phyloP scores from a whole-genome alignment of 2,888 invertebrate genomes.

The Carcina quercana region DNA sequence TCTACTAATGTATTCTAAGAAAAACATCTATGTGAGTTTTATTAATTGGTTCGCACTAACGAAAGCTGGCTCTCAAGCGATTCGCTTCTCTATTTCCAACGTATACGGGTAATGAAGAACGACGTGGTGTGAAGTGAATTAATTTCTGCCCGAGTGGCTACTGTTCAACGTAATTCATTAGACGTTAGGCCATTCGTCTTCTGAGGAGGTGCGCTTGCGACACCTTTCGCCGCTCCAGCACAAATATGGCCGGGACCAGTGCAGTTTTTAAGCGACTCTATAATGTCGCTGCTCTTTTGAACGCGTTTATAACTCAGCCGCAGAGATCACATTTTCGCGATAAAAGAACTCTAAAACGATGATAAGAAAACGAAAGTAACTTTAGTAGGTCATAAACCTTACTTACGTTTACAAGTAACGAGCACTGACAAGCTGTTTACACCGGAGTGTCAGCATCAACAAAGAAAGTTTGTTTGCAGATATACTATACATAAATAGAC shows the following conservation, averaged over 20 bases:
- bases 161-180: conserved; percentile 29
- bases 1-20: conserved; percentile 33
- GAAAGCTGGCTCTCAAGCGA: conserved; percentile 19
- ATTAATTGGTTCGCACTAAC: conserved; percentile 42
- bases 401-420: conserved; percentile 33
- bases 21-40: conserved; percentile 50
- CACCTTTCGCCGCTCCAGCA: conserved; percentile 40
- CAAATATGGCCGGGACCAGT: conserved; percentile 38
- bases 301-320: too few relatives aligned
- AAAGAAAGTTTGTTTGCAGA: conserved; percentile 21
- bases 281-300: too few relatives aligned
- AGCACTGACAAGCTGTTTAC: conserved; percentile 20
- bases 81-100: conserved; percentile 25
- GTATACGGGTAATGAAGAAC: conserved; percentile 22
- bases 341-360: conserved; percentile 23
- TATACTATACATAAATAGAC: conserved; percentile 13
- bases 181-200: conserved; percentile 25
- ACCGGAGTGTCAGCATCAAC: conserved; percentile 18
- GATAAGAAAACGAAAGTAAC: conserved; percentile 25
- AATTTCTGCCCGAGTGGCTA: conserved; percentile 29
- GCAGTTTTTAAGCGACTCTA: conserved; percentile 27
- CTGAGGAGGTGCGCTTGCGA: conserved; percentile 25
- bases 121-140: conserved; percentile 28
- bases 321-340: conserved; percentile 26
- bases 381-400: conserved; percentile 21